Evolutionary conservation across 2,888 invertebrate species (phyloP), one percentile per base, ranked within the genome.

Genomic region (Eupithecia tripunctaria): DNA sequence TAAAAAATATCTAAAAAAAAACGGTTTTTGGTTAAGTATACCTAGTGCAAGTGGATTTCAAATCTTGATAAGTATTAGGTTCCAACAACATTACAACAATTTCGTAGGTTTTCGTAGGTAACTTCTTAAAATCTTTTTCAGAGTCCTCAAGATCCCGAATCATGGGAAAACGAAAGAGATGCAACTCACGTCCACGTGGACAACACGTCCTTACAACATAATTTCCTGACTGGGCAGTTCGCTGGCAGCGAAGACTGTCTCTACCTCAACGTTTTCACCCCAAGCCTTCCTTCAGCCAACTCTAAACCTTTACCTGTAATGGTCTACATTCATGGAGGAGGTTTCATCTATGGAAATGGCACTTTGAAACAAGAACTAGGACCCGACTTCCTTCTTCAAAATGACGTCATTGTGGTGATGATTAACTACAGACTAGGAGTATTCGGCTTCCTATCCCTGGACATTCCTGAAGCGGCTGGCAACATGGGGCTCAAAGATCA

Each of bases 111-210:
- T 36, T 36, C 36, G 1, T 36, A 12, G 12, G 1, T 38, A 18
- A 43, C 47, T 2, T 47, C 47, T n/a, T 47, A 8, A 47, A 25
- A 15, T 47, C 4, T 65, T 51, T 88, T 86, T 10, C 76, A 91
- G 91, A 86, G 81, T 79, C 94, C 94, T 4, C 85, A 89, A 75
- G 80, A 90, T 36, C 85, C 90, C 21, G 88, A 89, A 18, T 79
- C 88, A 68, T 94, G 93, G 94, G 75, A 86, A 21, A 91, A 90
- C 0, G 89, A 91, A 62, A 91, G 92, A 85, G 93, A 95, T 84
- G 95, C 95, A 12, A 93, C 93, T 5, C 84, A 86, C 68, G 90
- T 90, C 80, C 76, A 83, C 86, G 64, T 78, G 72, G 76, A 78
- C 14, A 82, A 86, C 43, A 73, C 85, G 47, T 79, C 84, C 14